Conservation (phyloP, 2,797 vertebrate species). For the Anomalospiza imberbis region DNA sequence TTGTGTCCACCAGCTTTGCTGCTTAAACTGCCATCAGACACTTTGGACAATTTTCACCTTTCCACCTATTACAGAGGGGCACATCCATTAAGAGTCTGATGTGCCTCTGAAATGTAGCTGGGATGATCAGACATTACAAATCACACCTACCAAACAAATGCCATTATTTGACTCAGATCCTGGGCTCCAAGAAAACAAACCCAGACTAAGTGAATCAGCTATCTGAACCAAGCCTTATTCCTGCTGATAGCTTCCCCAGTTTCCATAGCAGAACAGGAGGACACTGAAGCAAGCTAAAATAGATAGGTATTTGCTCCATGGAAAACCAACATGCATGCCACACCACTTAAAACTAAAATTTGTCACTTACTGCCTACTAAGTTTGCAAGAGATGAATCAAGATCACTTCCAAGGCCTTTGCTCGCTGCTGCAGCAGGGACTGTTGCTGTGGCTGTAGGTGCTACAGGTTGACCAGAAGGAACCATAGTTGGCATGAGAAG, state of each 20-base stretch:
- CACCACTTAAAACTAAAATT: not conserved
- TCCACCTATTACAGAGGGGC: not conserved
- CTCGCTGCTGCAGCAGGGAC: constrained; percentile 73
- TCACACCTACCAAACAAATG: not conserved
- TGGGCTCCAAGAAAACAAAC: not conserved
- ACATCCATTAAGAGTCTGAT: not conserved
- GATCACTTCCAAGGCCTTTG: constrained; percentile 90
- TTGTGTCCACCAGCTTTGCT: not conserved
- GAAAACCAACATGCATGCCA: not conserved
- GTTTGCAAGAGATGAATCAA: constrained; percentile 94
- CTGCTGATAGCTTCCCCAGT: not conserved
- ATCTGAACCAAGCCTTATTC: not conserved
- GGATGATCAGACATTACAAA: not conserved
- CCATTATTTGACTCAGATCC: not conserved
- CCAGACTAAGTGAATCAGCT: not conserved
- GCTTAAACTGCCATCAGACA: not conserved
- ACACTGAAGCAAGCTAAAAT: not conserved
- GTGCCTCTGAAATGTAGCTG: not conserved
- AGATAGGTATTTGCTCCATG: not conserved
- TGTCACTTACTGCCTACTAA: constrained; percentile 93
- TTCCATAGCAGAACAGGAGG: not conserved
- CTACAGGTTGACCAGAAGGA: constrained; percentile 83
- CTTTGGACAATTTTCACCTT: not conserved
- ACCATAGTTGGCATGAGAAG: constrained; percentile 95
- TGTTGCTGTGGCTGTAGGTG: constrained; percentile 74